These are phyloP conservation scores for Desoria tigrina DNA, from an alignment of 2,888 invertebrate species.

Conservation along the genomic window DNA sequence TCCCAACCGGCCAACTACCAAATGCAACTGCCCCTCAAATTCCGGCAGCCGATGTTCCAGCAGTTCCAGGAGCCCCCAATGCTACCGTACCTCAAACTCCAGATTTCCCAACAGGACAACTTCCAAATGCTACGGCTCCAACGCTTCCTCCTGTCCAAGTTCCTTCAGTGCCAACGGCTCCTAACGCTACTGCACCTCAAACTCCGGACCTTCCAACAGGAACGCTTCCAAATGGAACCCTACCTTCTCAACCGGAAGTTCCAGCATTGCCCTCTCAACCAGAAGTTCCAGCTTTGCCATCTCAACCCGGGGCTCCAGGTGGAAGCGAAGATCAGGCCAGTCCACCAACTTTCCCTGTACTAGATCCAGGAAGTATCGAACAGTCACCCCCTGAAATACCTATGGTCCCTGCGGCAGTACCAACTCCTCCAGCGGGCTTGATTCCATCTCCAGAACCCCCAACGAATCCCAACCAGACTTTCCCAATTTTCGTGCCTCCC, in stretches of 20 bases:
- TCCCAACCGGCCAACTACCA: constrained; percentile 12
- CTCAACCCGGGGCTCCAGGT: constrained; percentile 6
- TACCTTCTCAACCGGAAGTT: constrained; percentile 17
- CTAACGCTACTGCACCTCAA: constrained; percentile 6
- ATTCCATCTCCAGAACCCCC: constrained; percentile 2
- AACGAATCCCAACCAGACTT: constrained; percentile 13
- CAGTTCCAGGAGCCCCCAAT: constrained; percentile 23
- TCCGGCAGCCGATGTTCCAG: constrained; percentile 10
- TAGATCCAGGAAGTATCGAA: constrained; percentile 10
- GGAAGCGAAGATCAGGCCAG: constrained; percentile 23
- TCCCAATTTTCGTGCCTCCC: constrained; percentile 19
- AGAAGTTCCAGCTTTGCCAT: constrained; percentile 15
- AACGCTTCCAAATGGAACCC: constrained; percentile 13
- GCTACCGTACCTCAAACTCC: constrained; percentile 31
- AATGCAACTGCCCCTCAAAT: constrained; percentile 14
- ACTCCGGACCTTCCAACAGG: constrained; percentile 27
- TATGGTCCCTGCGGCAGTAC: neutral
- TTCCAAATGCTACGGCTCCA: constrained; percentile 40
- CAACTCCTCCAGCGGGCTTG: neutral
- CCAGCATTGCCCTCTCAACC: constrained; percentile 19
- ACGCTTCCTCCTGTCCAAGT: constrained; percentile 53
- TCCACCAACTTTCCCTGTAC: constrained; percentile 24
- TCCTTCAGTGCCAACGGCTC: constrained; percentile 34
- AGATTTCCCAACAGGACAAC: constrained; percentile 24
- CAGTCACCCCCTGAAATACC: constrained; percentile 5